Evolutionary conservation across 2,888 invertebrate species (phyloP).

Genomic region (Muschampia plurimacula): DNA sequence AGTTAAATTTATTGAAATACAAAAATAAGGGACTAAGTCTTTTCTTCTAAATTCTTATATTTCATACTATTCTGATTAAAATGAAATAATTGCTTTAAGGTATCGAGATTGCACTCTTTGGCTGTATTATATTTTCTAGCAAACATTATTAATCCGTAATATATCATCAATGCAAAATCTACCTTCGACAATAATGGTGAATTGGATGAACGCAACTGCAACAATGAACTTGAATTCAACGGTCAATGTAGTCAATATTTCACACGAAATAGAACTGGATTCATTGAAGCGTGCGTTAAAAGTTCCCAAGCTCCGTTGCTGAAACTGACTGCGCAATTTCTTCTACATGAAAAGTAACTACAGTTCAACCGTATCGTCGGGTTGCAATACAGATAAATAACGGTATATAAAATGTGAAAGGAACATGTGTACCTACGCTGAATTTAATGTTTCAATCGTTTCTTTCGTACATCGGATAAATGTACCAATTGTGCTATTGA

Average conservation of each 20-base stretch:
- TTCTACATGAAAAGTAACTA: conserved; percentile 4
- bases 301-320: neutral
- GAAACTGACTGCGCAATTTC: conserved; percentile 4
- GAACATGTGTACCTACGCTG: conserved; percentile 4
- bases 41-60: too few species aligned
- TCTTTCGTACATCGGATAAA: too few species aligned
- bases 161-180: neutral
- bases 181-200: neutral
- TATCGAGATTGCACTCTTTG: too few species aligned
- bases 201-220: neutral
- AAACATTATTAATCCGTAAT: neutral
- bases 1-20: too few species aligned
- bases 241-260: neutral
- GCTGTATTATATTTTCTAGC: too few species aligned
- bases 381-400: neutral
- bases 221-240: neutral
- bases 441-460: neutral
- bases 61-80: too few species aligned
- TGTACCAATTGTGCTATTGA: too few species aligned
- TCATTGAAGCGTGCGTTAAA: neutral
- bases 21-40: too few species aligned
- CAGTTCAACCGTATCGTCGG: neutral
- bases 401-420: neutral
- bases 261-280: neutral
- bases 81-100: too few species aligned